These are phyloP conservation scores for Leptinotarsa undecemlineata DNA, from an alignment of 1,140 invertebrate species.

Conservation along the genomic window DNA sequence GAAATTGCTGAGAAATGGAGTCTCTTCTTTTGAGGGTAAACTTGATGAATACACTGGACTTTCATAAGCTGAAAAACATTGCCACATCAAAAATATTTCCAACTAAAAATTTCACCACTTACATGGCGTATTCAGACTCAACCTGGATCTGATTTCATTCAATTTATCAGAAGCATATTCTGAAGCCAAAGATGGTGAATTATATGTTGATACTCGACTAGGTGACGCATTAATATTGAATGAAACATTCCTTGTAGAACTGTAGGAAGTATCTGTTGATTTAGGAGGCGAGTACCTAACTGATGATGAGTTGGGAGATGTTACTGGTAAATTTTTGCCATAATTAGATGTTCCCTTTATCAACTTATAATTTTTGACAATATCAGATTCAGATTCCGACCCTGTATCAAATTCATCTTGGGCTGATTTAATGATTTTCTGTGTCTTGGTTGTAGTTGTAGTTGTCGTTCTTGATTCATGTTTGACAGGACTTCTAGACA, in stretches of 20 bases:
- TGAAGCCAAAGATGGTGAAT: slow-evolving; percentile 43
- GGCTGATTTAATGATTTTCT: slow-evolving; percentile 54
- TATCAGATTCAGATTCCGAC: slow-evolving; percentile 60
- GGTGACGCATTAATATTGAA: slow-evolving; percentile 53
- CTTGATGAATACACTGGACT: slow-evolving; percentile 30
- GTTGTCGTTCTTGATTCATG: slow-evolving; percentile 26
- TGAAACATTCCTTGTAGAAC: slow-evolving; percentile 62
- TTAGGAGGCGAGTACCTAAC: slow-evolving; percentile 53
- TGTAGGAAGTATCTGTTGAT: slow-evolving; percentile 63
- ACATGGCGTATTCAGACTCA: slow-evolving; percentile 36
- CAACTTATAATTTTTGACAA: slow-evolving; percentile 35
- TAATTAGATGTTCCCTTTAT: slow-evolving; percentile 27
- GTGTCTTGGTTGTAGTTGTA: slow-evolving; percentile 47
- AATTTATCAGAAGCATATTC: slow-evolving; percentile 57
- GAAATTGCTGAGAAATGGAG: slow-evolving; percentile 70
- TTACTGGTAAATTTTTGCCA: slow-evolving; percentile 25
- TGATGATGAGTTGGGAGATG: slow-evolving; percentile 23
- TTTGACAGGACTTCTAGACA: slow-evolving; percentile 31
- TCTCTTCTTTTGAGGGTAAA: slow-evolving; percentile 56
- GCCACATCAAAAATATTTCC: slow-evolving; percentile 17
- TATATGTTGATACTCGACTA: slow-evolving; percentile 36
- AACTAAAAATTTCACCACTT: slow-evolving; percentile 4
- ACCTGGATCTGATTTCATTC: slow-evolving; percentile 58
- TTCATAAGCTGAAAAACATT: slow-evolving; percentile 36
- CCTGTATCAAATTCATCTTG: slow-evolving; percentile 58